These are phyloP conservation scores for Trissolcus japonicus DNA, from an alignment of 2,888 invertebrate genomes.

Conservation along the genomic window DNA sequence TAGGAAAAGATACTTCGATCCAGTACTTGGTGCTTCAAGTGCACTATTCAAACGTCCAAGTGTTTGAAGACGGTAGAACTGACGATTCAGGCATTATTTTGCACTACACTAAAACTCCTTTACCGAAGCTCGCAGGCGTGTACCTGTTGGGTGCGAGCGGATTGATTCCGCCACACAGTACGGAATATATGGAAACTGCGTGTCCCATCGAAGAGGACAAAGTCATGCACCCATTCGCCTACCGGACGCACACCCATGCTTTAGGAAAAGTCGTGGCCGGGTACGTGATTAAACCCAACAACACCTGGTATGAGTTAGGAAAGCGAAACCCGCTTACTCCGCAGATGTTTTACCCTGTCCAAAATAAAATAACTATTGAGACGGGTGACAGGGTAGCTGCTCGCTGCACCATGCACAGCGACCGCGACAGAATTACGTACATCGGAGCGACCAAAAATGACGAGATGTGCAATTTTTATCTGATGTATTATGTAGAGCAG, in stretches of 20 bases:
- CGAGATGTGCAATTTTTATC: conserved; percentile 97
- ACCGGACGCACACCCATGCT: conserved; percentile 94
- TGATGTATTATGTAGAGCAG: conserved; percentile 93
- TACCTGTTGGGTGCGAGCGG: conserved; percentile 93
- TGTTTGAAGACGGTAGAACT: conserved; percentile 83
- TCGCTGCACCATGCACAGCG: conserved; percentile 93
- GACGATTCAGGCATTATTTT: conserved; percentile 92
- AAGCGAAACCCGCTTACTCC: conserved; percentile 91
- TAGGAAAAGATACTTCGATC: conserved; percentile 88
- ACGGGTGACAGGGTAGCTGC: conserved; percentile 89
- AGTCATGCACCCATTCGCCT: conserved; percentile 95
- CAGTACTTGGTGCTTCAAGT: conserved; percentile 96
- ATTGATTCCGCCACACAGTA: conserved; percentile 81
- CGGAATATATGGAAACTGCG: conserved; percentile 93
- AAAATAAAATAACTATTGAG: conserved; percentile 80
- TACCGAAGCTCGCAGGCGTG: conserved; percentile 93
- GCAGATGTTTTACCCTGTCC: conserved; percentile 95
- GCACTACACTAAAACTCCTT: conserved; percentile 85
- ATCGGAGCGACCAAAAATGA: conserved; percentile 91
- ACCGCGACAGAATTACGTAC: conserved; percentile 80
- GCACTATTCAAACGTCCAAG: conserved; percentile 85
- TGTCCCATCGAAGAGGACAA: conserved; percentile 89
- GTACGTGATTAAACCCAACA: conserved; percentile 78
- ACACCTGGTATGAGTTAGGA: conserved; percentile 91
- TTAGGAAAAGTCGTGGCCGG: conserved; percentile 92